Percentiles rank a stretch among this genome's conserved stretches.
Conservation (phyloP, 1,140 invertebrate genomes). For the Drosophila tani region DNA sequence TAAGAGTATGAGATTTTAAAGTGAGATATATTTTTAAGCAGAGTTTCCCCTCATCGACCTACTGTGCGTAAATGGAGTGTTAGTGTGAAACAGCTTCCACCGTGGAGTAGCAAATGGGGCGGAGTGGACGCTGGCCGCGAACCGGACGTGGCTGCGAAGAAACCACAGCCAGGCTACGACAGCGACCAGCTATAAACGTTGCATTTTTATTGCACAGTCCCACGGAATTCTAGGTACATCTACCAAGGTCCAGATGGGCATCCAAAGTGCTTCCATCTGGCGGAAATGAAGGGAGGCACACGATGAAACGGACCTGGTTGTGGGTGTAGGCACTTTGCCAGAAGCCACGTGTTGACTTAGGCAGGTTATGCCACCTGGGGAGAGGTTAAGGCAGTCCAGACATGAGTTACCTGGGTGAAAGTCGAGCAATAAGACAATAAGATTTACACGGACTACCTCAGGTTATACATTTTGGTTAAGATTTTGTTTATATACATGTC, state of each 20-base stretch:
- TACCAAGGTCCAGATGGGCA: conserved; percentile 42
- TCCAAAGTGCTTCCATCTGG: conserved; percentile 35
- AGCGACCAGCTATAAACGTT: conserved; percentile 65
- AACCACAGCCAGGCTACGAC: conserved; percentile 40
- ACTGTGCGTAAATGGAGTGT: conserved; percentile 15
- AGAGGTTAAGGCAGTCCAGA: conserved; percentile 9
- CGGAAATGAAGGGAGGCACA: neutral
- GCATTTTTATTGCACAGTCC: conserved; percentile 62
- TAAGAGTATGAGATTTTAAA: no score
- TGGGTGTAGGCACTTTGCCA: conserved; percentile 30
- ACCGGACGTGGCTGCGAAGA: conserved; percentile 30
- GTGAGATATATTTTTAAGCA: neutral
- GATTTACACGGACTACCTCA: neutral
- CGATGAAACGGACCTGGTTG: neutral
- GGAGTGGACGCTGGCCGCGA: conserved; percentile 24
- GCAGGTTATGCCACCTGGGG: conserved; percentile 21
- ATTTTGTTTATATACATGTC: neutral
- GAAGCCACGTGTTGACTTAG: conserved; percentile 47
- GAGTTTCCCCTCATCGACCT: neutral
- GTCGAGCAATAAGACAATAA: conserved; percentile 11
- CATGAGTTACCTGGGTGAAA: conserved; percentile 18
- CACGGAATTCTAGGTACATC: conserved; percentile 30
- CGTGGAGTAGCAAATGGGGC: conserved; percentile 48
- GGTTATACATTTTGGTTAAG: neutral
- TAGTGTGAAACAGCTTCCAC: conserved; percentile 47